Conservation (phyloP, 92 coral and sea anemone genomes). For the Plumapathes pennacea region DNA sequence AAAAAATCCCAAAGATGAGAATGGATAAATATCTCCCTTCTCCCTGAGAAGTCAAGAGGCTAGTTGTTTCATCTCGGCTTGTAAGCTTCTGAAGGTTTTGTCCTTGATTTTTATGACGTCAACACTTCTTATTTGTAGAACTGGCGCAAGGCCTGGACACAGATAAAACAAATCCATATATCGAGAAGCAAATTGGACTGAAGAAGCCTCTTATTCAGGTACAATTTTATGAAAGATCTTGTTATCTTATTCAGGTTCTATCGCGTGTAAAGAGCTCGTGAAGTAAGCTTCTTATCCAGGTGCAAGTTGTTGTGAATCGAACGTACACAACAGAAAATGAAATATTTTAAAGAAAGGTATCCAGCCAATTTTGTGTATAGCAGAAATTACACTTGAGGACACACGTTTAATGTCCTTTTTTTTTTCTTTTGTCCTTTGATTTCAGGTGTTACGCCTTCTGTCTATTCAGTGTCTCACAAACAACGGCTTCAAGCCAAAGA, state of each 20-base stretch:
- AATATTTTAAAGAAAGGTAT: not conserved
- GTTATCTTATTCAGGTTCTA: too few relatives aligned
- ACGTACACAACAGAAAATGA: too few relatives aligned
- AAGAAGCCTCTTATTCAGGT: constrained; percentile 89
- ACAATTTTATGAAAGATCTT: too few relatives aligned
- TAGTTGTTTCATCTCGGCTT: too few relatives aligned
- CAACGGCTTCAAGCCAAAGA: constrained; percentile 92
- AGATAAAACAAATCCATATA: constrained; percentile 88
- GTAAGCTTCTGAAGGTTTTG: too few relatives aligned
- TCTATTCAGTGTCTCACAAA: constrained; percentile 88
- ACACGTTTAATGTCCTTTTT: not conserved
- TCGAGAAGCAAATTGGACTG: constrained; percentile 87
- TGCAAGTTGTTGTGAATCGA: too few relatives aligned
- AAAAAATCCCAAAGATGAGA: too few relatives aligned
- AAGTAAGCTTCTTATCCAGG: too few relatives aligned
- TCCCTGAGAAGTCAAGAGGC: too few relatives aligned
- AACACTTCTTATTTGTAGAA: constrained; percentile 37
- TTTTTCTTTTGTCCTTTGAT: constrained; percentile 1
- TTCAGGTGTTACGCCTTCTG: constrained; percentile 81
- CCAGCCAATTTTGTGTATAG: too few relatives aligned
- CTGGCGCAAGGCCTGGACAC: constrained; percentile 94
- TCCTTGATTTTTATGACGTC: not conserved
- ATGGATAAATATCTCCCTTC: too few relatives aligned
- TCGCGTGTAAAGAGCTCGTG: too few relatives aligned
- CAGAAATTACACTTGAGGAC: not conserved